phyloP scores from a whole-genome alignment of 2,888 invertebrate genomes.

The Sesamia inferens region DNA sequence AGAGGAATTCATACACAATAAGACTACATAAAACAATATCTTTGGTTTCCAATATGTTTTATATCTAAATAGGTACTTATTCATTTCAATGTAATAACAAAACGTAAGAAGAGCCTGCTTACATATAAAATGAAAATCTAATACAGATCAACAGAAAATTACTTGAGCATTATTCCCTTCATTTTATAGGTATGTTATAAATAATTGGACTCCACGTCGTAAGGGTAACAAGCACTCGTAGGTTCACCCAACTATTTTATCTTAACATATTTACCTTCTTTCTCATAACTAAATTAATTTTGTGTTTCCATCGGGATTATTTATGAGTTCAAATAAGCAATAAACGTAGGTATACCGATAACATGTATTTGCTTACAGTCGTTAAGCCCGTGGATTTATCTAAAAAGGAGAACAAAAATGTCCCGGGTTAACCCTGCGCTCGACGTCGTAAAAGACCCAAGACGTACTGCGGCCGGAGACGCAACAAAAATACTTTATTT shows the following conservation, averaged over 20 bases:
- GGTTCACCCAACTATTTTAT: slow-evolving; percentile 73
- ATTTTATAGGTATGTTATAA: slow-evolving; percentile 68
- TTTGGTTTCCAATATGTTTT: slow-evolving; percentile 20
- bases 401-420: slow-evolving; percentile 89
- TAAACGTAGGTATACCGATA: slow-evolving; percentile 86
- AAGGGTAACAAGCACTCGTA: slow-evolving; percentile 67
- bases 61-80: slow-evolving; percentile 3
- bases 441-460: slow-evolving; percentile 87
- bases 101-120: slow-evolving; percentile 32
- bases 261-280: slow-evolving; percentile 77
- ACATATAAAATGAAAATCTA: slow-evolving; percentile 60
- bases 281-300: slow-evolving; percentile 88
- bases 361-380: slow-evolving; percentile 88
- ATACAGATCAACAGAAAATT: slow-evolving; percentile 61
- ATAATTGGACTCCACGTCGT: slow-evolving; percentile 68
- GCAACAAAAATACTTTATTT: slow-evolving; percentile 90
- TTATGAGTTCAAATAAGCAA: slow-evolving; percentile 88
- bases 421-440: slow-evolving; percentile 83
- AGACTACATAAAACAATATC: not conserved
- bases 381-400: slow-evolving; percentile 89
- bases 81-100: slow-evolving; percentile 46
- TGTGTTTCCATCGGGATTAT: slow-evolving; percentile 86
- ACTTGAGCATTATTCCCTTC: slow-evolving; percentile 55
- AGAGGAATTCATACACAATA: not conserved
- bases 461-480: slow-evolving; percentile 80